phyloP scores from a whole-genome alignment of 2,797 vertebrate genomes.

The Argentina silus region DNA sequence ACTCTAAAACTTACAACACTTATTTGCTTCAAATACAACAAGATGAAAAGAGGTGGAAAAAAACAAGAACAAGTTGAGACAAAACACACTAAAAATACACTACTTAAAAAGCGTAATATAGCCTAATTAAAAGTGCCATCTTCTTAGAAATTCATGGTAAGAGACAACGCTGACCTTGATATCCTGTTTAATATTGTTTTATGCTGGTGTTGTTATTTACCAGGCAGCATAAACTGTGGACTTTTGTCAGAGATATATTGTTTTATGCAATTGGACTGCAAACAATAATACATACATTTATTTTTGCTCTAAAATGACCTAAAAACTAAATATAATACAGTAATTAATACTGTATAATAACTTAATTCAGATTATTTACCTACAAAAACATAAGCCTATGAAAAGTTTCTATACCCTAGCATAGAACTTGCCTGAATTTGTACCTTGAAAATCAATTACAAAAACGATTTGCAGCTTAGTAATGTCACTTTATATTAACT shows the following conservation, averaged over 20 bases:
- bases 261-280: neutral
- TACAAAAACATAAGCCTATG: too few species aligned
- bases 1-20: constrained; percentile 11
- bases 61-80: constrained; percentile 62
- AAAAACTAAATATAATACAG: too few species aligned
- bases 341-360: too few species aligned
- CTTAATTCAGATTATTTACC: too few species aligned
- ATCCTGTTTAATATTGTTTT: constrained; percentile 75
- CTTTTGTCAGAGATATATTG: too few species aligned
- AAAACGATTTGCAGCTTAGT: too few species aligned
- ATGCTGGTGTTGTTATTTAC: constrained; percentile 52
- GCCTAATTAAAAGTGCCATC: constrained; percentile 75
- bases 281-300: neutral
- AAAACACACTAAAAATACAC: constrained; percentile 76
- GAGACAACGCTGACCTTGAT: constrained; percentile 74
- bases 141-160: constrained; percentile 66
- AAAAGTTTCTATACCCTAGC: too few species aligned
- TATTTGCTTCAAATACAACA: constrained; percentile 24
- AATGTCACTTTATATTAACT: too few species aligned
- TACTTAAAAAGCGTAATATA: constrained; percentile 64
- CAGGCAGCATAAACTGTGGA: neutral
- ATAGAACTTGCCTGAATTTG: too few species aligned
- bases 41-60: constrained; percentile 58
- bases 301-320: too few species aligned
- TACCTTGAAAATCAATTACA: too few species aligned